Base-by-base conservation (phyloP, 2,113 vertebrate genomes). In the Chaetops frenatus region DNA sequence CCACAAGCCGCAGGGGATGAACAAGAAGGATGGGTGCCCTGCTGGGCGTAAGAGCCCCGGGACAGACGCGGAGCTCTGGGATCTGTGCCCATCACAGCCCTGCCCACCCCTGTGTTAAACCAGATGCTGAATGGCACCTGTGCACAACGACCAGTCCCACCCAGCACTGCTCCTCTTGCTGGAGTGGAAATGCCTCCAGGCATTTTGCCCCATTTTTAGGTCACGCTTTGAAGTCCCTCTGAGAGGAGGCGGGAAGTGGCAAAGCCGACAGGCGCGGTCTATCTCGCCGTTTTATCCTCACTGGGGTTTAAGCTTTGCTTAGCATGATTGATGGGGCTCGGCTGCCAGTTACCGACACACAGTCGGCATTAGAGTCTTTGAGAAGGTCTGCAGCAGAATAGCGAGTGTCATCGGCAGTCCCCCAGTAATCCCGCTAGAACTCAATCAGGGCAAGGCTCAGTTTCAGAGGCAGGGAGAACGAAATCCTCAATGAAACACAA, bases 241-340 rank as follows among this genome's bases (percentile, higher is more conserved):
- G 84, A 20, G 71, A 85, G 66, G 58, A 92, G 66, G 44, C 0
- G 3, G 77, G 78, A 87, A 72, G 65, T 24, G 76, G 86, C 64
- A 94, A 88, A 95, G 93, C 73, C 1, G 81, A 91, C 86, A 94
- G 89, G 89, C 28, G 0, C 0, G 0, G 69, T n/a, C 89, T 64
- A 8, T 70, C 78, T 87, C 2, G 5, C 44, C n/a, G 92, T 56
- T 57, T 91, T 67, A 85, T 85, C 65, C 81, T 50, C 40, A 2
- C 73, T 69, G 21, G 53, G 36, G 61, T 72, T 91, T 91, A 81
- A 96, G 89, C 86, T 85, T 92, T 91, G 77, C 76, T 94, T 92
- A 89, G 92, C 48, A 3, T 90, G 95, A 93, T 67, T 79, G 92
- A 95, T 76, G 94, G 65, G 61, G 71, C 85, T 87, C 1, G 1